Evolutionary conservation across 2,113 vertebrate genomes (phyloP), one percentile per base, ranked within the genome.

Genomic region (Lepus americanus): DNA sequence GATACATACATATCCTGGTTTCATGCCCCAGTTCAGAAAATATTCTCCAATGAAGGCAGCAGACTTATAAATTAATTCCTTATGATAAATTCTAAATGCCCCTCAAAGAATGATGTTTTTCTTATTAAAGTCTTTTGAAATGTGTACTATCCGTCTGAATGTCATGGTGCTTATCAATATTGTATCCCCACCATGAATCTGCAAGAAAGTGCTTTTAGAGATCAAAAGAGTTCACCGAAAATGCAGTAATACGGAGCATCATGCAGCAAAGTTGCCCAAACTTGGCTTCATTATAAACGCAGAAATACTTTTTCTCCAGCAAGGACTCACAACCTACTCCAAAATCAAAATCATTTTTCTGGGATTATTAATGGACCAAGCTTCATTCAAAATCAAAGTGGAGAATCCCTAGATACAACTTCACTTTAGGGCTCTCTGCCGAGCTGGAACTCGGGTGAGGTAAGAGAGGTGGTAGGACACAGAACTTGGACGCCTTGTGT

Each of bases 41-140:
- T 59, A 64, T 74, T 91, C 49, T 87, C 90, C 84, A 89, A 63
- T 17, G 0, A 67, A 94, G 93, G 94, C 27, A 51, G 29, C 55
- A 94, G 84, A 81, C 84, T 97, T 92, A 95, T 96, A 94, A 96
- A 97, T 97, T 95, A 92, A 88, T 97, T 97, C 96, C 79, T 64
- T 97, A 82, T 95, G 85, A 88, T 51, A 96, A 95, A 97, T 95
- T 96, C 39, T 49, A 92, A 97, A 82, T 93, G 64, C 27, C 97
- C 94, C 93, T 97, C 94, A 91, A 97, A 95, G 96, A 91, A 94
- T 74, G 49, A 76, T 96, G 69, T 82, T 76, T 96, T 88, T 90
- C 96, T 96, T 94, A 96, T 64, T 95, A 90, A 96, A 93, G 86
- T 83, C 78, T n/a, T 97, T 92, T 81, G 89, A 95, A 91, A 88